Conservation (phyloP, 2,113 vertebrate genomes). For the Strix aluco region DNA sequence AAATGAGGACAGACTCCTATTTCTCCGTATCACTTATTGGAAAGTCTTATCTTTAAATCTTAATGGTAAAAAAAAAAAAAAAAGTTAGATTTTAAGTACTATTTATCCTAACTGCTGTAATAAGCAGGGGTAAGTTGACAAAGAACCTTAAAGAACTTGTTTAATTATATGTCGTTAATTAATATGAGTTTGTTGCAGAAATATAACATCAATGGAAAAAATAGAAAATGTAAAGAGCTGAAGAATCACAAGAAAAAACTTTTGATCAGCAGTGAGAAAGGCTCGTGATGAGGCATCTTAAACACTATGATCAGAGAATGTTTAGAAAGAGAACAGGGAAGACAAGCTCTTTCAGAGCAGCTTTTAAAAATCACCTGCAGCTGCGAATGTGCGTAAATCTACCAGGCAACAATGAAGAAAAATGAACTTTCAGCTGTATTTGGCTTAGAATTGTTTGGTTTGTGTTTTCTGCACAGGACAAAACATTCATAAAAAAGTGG, state of each 20-base stretch:
- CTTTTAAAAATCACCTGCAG: not conserved
- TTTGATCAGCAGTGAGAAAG: not conserved
- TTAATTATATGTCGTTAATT: not conserved
- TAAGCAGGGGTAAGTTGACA: not conserved
- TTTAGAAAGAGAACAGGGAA: not conserved
- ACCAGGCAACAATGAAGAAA: not conserved
- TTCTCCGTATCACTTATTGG: not conserved
- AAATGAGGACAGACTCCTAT: not conserved
- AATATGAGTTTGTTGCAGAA: not conserved
- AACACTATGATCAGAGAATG: not conserved
- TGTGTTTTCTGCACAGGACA: not conserved
- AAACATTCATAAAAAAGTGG: not conserved
- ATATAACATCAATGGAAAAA: not conserved
- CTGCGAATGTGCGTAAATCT: not conserved
- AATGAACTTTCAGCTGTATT: not conserved
- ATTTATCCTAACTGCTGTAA: not conserved
- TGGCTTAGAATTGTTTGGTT: not conserved
- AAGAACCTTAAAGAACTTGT: not conserved
- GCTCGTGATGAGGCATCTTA: not conserved
- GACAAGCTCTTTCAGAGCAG: not conserved
- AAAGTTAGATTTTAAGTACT: not conserved
- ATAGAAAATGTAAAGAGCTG: not conserved
- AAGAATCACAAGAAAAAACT: not conserved
- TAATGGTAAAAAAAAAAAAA: not conserved
- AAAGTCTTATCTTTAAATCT: slow-evolving; percentile 1